A percentile compares a stretch with the other conserved stretches of the same genome.
Evolutionary conservation across 2,797 vertebrate genomes (phyloP).

Genomic region (Borostomias antarcticus): DNA sequence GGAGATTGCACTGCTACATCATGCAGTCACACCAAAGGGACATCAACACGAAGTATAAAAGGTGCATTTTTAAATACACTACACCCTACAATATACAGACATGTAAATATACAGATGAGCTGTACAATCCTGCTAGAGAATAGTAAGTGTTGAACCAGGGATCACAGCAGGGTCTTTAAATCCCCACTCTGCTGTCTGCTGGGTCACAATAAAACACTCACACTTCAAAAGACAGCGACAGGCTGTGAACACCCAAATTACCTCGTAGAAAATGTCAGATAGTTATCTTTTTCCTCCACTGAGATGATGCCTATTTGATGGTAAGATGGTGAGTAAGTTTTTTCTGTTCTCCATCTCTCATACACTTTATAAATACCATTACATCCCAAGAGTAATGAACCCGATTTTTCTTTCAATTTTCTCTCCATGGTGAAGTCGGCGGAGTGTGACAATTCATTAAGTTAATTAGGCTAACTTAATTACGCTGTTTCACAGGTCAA

Average conservation of each 20-base stretch:
- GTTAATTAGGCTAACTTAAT: conserved; percentile 91
- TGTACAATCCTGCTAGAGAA: no score
- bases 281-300: conserved; percentile 26
- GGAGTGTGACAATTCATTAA: conserved; percentile 88
- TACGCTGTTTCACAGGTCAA: conserved; percentile 85
- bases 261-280: no score
- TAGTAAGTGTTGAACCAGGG: no score
- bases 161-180: no score
- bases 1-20: no score
- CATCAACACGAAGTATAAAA: no score
- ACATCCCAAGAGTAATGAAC: conserved; percentile 80
- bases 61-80: no score
- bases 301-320: conserved; percentile 18
- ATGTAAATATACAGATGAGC: no score
- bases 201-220: not conserved
- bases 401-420: conserved; percentile 88
- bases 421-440: conserved; percentile 78
- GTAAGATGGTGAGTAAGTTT: conserved; percentile 19
- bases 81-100: no score
- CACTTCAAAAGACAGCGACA: not conserved
- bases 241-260: no score
- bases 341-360: conserved; percentile 14
- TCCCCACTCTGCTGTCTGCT: no score
- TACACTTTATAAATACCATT: conserved; percentile 70
- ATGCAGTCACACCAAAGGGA: no score